Evolutionary conservation across 2,888 invertebrate genomes (phyloP).

Genomic region (Agrilus biguttatus): DNA sequence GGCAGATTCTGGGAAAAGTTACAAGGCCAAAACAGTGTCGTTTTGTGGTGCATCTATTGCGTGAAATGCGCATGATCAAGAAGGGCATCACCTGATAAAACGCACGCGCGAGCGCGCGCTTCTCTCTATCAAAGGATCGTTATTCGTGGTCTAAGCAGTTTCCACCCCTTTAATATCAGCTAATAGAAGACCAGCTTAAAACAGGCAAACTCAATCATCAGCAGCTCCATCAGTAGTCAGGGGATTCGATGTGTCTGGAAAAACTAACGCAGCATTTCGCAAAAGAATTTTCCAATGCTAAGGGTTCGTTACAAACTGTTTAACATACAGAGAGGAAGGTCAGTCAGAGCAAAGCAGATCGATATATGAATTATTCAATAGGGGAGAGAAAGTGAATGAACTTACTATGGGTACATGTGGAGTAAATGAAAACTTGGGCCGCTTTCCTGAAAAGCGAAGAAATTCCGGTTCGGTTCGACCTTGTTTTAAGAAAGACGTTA

Average conservation of each 20-base stretch:
- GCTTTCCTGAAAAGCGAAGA: too few species aligned
- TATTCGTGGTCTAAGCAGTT: conserved; percentile 30
- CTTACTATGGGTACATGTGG: conserved; percentile 30
- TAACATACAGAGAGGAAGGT: conserved; percentile 34
- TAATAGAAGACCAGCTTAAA: conserved; percentile 23
- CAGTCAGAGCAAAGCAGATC: conserved; percentile 33
- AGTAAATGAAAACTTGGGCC: conserved; percentile 23
- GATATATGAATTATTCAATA: conserved; percentile 36
- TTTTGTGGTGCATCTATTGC: conserved; percentile 6
- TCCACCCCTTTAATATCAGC: conserved; percentile 28
- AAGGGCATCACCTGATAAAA: conserved; percentile 13
- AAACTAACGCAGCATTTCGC: background rate
- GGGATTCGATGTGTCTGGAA: conserved; percentile 2
- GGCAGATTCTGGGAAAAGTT: conserved; percentile 29
- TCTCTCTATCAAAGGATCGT: conserved; percentile 27
- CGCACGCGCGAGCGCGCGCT: conserved; percentile 19
- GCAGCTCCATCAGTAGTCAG: background rate
- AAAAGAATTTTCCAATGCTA: too few species aligned
- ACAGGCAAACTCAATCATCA: conserved; percentile 7
- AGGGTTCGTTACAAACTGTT: conserved; percentile 17
- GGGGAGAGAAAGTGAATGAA: conserved; percentile 34
- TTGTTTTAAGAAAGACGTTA: too few species aligned
- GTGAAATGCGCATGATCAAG: conserved; percentile 16
- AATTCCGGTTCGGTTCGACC: too few species aligned
- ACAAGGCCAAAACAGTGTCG: conserved; percentile 22